phyloP scores from a whole-genome alignment of 92 coral and sea anemone species.

The Palythoa caribaeorum region DNA sequence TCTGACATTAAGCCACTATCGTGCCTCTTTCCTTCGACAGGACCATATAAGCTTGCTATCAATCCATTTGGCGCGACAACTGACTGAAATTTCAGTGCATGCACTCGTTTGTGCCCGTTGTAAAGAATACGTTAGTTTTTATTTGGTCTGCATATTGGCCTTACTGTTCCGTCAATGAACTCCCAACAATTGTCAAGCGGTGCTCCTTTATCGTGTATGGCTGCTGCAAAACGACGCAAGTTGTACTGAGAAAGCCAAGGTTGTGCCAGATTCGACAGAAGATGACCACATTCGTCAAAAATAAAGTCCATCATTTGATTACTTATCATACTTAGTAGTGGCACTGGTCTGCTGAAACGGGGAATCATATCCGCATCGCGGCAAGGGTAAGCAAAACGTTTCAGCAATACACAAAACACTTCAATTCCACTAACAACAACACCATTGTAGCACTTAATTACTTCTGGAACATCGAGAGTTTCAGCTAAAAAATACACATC shows the following conservation, averaged over 20 bases:
- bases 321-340: conserved; percentile 46
- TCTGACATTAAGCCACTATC: conserved; percentile 45
- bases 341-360: conserved; percentile 49
- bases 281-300: conserved; percentile 44
- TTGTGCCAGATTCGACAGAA: conserved; percentile 15
- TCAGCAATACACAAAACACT: conserved; percentile 43
- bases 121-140: conserved; percentile 36
- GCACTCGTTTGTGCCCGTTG: conserved; percentile 43
- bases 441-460: no score
- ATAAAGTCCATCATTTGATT: no score
- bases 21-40: conserved; percentile 56
- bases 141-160: conserved; percentile 51
- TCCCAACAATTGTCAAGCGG: conserved; percentile 52
- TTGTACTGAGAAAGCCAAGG: conserved; percentile 50
- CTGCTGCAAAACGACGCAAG: conserved; percentile 35
- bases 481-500: no score
- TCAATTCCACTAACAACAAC: conserved; percentile 44
- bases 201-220: conserved; percentile 48
- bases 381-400: conserved; percentile 48
- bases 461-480: no score
- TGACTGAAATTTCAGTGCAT: no score
- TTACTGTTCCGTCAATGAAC: no score
- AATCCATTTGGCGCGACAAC: conserved; percentile 59
- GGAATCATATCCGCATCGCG: conserved; percentile 49
- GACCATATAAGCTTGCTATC: conserved; percentile 54